phyloP scores from a whole-genome alignment of 2,797 vertebrate genomes.

The Valencia hispanica region DNA sequence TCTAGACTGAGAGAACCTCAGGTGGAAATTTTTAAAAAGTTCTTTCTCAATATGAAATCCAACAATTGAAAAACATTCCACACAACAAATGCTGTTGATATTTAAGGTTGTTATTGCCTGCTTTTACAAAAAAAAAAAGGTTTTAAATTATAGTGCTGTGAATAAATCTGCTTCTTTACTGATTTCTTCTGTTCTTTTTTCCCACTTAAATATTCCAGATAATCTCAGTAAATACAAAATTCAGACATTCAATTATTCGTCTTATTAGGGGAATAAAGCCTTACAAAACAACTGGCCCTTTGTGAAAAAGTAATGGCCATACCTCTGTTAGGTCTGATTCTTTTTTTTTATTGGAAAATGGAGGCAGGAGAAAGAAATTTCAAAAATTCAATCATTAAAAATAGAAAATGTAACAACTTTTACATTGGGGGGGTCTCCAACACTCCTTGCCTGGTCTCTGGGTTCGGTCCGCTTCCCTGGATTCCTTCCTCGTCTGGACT shows the following conservation, averaged over 20 bases:
- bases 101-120: neutral
- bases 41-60: constrained; percentile 41
- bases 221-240: neutral
- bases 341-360: no score
- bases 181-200: neutral
- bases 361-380: no score
- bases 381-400: no score
- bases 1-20: constrained; percentile 46
- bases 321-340: no score
- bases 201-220: neutral
- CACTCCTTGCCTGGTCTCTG: no score
- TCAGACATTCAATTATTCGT: neutral
- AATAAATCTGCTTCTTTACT: neutral
- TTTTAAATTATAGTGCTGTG: neutral
- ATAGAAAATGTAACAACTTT: no score
- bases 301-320: neutral
- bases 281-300: neutral
- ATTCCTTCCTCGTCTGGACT: no score
- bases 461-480: no score
- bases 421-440: no score
- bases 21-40: constrained; percentile 67
- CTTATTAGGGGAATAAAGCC: neutral
- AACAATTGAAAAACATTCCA: constrained; percentile 26
- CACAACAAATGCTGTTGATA: neutral
- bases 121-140: neutral